These are phyloP conservation scores for Temnothorax curvispinosus DNA, from an alignment of 1,140 invertebrate genomes.

Conservation along the genomic window DNA sequence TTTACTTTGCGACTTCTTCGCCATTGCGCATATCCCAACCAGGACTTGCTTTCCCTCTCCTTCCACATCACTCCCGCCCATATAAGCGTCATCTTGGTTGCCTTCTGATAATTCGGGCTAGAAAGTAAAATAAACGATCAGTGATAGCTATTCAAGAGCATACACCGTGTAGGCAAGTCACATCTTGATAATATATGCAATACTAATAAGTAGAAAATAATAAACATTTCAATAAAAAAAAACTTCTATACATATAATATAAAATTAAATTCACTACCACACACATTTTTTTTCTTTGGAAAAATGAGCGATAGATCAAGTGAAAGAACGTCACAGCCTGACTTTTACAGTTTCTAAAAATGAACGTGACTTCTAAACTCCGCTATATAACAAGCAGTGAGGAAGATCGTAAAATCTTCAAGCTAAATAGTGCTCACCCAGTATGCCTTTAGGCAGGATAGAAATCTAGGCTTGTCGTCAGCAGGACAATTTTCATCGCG, in stretches of 20 bases:
- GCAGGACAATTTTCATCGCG: slow-evolving; percentile 56
- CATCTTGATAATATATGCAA: not conserved
- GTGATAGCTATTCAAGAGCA: not conserved
- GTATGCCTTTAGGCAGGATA: slow-evolving; percentile 65
- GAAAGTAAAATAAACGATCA: slow-evolving; percentile 62
- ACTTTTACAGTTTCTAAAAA: slow-evolving; percentile 14
- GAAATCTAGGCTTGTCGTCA: slow-evolving; percentile 61
- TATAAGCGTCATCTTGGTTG: slow-evolving; percentile 86
- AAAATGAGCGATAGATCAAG: slow-evolving; percentile 23
- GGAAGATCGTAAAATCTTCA: slow-evolving; percentile 33
- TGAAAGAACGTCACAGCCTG: not conserved
- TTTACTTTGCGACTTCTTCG: slow-evolving; percentile 99
- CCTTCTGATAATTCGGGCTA: slow-evolving; percentile 91
- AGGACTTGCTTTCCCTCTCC: slow-evolving; percentile 93
- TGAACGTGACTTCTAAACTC: slow-evolving; percentile 21
- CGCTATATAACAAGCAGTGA: slow-evolving; percentile 39
- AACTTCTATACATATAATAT: not conserved
- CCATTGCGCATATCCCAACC: slow-evolving; percentile 99
- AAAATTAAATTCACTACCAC: slow-evolving; percentile 50
- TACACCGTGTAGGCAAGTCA: not conserved
- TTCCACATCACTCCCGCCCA: slow-evolving; percentile 83
- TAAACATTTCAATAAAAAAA: not conserved
- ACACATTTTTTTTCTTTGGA: not conserved
- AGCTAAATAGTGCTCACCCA: slow-evolving; percentile 66
- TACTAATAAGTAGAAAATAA: slow-evolving; percentile 32